Evolutionary conservation across 2,797 vertebrate species (phyloP).

Genomic region (Petrocephalus sullivani): DNA sequence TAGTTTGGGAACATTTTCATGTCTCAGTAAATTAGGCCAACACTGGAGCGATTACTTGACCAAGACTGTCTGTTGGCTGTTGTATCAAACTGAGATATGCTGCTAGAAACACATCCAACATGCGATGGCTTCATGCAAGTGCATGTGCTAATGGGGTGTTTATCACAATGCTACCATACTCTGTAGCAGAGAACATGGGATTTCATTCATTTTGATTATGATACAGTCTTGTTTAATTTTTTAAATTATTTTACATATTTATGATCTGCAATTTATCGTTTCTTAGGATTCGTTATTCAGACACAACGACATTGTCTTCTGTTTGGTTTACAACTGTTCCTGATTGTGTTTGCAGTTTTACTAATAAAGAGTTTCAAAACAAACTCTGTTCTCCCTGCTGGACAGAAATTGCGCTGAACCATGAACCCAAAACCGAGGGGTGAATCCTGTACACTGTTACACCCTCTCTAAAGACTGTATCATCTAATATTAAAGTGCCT

Average conservation of each 20-base stretch:
- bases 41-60: no score
- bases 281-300: neutral
- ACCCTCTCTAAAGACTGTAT: no score
- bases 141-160: neutral
- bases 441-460: neutral
- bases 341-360: neutral
- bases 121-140: no score
- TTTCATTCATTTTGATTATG: neutral
- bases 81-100: no score
- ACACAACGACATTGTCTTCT: neutral
- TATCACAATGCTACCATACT: neutral
- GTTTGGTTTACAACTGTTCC: neutral
- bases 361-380: neutral
- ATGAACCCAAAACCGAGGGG: neutral
- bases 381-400: neutral
- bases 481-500: no score
- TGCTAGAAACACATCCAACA: no score
- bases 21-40: no score
- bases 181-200: neutral
- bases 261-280: neutral
- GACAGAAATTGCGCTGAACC: neutral
- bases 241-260: neutral
- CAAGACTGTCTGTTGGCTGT: no score
- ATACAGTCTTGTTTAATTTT: neutral
- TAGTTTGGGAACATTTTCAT: no score